phyloP scores from a whole-genome alignment of 2,888 invertebrate species.

The Nemurella pictetii region DNA sequence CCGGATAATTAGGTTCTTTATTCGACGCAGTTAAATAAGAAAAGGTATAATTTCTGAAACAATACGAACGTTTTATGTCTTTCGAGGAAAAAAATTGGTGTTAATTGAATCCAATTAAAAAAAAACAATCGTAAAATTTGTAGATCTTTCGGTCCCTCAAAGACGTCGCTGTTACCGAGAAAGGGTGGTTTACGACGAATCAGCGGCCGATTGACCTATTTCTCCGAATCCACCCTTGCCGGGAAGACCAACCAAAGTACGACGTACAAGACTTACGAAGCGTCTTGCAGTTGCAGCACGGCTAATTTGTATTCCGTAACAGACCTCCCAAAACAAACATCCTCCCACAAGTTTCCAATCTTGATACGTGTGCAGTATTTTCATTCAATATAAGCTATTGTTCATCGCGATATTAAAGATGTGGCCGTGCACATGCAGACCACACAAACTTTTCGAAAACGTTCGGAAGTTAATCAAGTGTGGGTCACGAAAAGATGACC shows the following conservation, averaged over 20 bases:
- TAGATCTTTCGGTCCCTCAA: background rate
- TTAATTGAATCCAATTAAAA: background rate
- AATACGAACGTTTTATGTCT: background rate
- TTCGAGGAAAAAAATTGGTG: background rate
- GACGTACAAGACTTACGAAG: background rate
- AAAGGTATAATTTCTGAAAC: background rate
- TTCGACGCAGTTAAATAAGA: background rate
- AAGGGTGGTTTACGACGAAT: background rate
- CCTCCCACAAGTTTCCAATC: background rate
- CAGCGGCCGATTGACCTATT: background rate
- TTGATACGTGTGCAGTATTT: constrained; percentile 8
- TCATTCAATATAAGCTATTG: constrained; percentile 18
- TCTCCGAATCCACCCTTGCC: background rate
- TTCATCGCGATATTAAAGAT: constrained; percentile 8
- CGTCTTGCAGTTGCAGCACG: background rate
- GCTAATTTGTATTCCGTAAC: background rate
- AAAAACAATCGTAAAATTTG: background rate
- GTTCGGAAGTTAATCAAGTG: constrained; percentile 26
- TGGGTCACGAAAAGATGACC: constrained; percentile 12
- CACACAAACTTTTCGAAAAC: constrained; percentile 23
- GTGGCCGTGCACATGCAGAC: constrained; percentile 3
- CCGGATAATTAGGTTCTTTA: too few relatives aligned
- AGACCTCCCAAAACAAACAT: constrained; percentile 5
- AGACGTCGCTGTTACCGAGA: background rate
- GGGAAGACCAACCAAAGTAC: background rate